Evolutionary conservation across 2,888 invertebrate genomes (phyloP).

Genomic region (Mimachlamys varia): DNA sequence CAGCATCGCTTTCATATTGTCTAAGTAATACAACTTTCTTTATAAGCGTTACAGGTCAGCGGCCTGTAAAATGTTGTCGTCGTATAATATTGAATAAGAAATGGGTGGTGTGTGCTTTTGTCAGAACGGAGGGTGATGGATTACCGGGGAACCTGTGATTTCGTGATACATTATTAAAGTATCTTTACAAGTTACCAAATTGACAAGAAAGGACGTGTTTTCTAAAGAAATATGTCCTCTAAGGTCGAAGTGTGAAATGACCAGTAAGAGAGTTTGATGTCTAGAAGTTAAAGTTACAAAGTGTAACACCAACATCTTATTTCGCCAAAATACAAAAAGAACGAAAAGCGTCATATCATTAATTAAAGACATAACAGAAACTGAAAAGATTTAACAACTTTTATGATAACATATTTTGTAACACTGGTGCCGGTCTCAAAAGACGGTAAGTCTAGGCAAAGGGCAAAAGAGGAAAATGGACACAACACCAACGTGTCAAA

Average conservation of each 20-base stretch:
- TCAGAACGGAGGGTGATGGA: not conserved
- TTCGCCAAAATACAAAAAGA: not conserved
- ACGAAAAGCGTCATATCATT: too few species aligned
- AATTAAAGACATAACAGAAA: too few species aligned
- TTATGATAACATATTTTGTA: too few species aligned
- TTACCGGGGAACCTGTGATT: not conserved
- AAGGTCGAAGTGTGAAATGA: constrained; percentile 4
- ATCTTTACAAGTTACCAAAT: not conserved
- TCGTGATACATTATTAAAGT: constrained; percentile 10
- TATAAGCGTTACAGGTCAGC: not conserved
- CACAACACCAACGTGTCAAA: too few species aligned
- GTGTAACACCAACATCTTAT: not conserved
- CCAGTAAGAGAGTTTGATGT: not conserved
- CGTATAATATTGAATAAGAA: constrained; percentile 2
- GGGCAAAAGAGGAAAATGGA: too few species aligned
- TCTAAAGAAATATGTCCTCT: not conserved
- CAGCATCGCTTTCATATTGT: constrained; percentile 9
- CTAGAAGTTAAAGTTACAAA: not conserved
- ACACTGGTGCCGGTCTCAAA: too few species aligned
- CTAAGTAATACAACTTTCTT: constrained; percentile 1
- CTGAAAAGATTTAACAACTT: too few species aligned
- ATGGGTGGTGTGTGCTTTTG: not conserved
- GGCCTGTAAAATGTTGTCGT: not conserved
- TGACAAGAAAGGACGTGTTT: not conserved
- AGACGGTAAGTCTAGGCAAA: too few species aligned